Conservation (phyloP, 1,140 invertebrate genomes). For the Microplitis demolitor region DNA sequence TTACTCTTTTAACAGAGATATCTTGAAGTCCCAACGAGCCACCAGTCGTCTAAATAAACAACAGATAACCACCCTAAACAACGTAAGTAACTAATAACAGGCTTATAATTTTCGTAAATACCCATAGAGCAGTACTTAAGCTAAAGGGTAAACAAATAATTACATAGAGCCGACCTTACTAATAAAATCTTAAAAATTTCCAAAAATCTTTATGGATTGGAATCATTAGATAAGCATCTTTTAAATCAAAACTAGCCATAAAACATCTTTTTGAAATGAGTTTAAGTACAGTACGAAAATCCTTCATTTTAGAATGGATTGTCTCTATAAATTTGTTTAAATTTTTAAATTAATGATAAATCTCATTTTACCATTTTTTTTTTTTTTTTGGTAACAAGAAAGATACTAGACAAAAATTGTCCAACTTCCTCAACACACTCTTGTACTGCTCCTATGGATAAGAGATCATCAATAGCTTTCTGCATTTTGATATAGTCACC, state of each 20-base stretch:
- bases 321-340: conserved; percentile 35
- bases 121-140: conserved; percentile 18
- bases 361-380: conserved; percentile 36
- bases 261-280: conserved; percentile 26
- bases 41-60: conserved; percentile 32
- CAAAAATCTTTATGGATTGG: conserved; percentile 19
- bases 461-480: conserved; percentile 4
- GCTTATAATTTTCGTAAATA: conserved; percentile 38
- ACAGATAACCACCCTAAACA: conserved; percentile 19
- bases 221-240: conserved; percentile 41
- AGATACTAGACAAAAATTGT: conserved; percentile 34
- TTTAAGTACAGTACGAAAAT: conserved; percentile 35
- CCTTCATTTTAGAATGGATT: conserved; percentile 36
- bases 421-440: conserved; percentile 6
- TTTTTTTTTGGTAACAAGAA: conserved; percentile 35
- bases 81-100: conserved; percentile 29
- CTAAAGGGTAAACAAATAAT: conserved; percentile 32
- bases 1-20: conserved; percentile 26
- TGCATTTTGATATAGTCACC: neutral
- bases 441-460: conserved; percentile 1
- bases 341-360: conserved; percentile 38
- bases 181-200: conserved; percentile 35
- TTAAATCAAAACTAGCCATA: conserved; percentile 31
- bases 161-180: conserved; percentile 18
- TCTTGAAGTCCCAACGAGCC: conserved; percentile 9